Evolutionary conservation across 2,113 vertebrate genomes (phyloP), one percentile per base, ranked within the genome.

Genomic region (Conger conger): DNA sequence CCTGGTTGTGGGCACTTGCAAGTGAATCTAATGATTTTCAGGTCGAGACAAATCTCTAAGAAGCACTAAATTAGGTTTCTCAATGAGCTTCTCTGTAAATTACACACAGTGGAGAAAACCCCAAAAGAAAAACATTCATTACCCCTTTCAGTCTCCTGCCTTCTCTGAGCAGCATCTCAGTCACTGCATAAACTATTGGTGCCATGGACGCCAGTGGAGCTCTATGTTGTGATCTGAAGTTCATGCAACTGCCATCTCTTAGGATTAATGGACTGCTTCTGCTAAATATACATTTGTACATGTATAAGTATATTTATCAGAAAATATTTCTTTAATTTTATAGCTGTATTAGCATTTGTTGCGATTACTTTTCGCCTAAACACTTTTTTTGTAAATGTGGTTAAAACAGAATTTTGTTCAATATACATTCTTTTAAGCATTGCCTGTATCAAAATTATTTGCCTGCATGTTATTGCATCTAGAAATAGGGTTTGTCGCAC

Each of bases 11-110:
- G 82, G 88, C 82, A 81, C 42, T 1, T 76, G 87, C 82, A 87
- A 83, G 53, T 35, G 86, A 85, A 81, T 17, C 84, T 87, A 87
- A 90, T 86, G 86, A 85, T 81, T 87, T 90, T 89, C 85, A 81
- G 82, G 85, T 87, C 63, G 76, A 89, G 86, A 89, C 87, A 87
- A 36, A 68, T 87, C 78, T 87, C 27, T 33, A 50, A 50, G 38
- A 76, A 50, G 90, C 63, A 85, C 57, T 63, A 45, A 36, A 86
- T 84, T 87, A 84, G 76, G 87, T 90, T 89, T 91, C 86, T 91
- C 87, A 92, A 90, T 90, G 84, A 92, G 91, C 18, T 82, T 77
- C 60, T 63, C 60, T 79, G 54, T 82, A 89, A 91, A 91, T 87
- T 85, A 90, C 80, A 83, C 36, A 82, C 45, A 81, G 84, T 88